Percentiles rank a stretch among this genome's conserved stretches.
Conservation (phyloP, 2,113 vertebrate species). For the Gymnocephalus cernua region DNA sequence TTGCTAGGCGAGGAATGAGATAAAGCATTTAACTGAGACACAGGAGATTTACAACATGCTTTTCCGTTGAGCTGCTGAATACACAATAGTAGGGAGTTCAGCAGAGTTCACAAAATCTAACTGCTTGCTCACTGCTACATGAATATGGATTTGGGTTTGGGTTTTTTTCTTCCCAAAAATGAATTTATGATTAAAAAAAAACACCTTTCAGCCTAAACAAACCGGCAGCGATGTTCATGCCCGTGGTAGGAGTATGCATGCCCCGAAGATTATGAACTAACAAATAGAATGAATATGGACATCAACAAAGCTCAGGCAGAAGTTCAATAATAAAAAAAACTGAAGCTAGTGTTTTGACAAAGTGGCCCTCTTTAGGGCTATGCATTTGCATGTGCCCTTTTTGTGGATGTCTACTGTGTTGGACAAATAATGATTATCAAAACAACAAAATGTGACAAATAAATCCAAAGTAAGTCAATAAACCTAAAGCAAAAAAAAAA, state of each 20-base stretch:
- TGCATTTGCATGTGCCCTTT: not conserved
- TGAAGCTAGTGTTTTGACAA: constrained; percentile 26
- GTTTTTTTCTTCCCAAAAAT: constrained; percentile 4
- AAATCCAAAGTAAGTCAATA: not conserved
- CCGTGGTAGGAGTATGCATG: constrained; percentile 14
- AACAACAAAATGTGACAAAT: constrained; percentile 8
- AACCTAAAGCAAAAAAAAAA: not conserved
- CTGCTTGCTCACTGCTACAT: constrained; percentile 52
- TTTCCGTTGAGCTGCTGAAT: constrained; percentile 68
- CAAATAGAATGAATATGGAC: too few species aligned
- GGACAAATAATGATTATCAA: constrained; percentile 9
- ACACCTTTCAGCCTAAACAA: constrained; percentile 70
- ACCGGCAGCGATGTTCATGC: constrained; percentile 32
- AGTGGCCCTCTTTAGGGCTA: constrained; percentile 10
- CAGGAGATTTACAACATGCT: constrained; percentile 68
- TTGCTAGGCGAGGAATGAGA: constrained; percentile 78
- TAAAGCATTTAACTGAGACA: constrained; percentile 75
- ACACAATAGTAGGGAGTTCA: constrained; percentile 70
- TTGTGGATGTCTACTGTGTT: constrained; percentile 1
- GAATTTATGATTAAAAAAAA: constrained; percentile 54
- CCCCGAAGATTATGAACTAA: constrained; percentile 43
- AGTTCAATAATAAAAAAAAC: constrained; percentile 29
- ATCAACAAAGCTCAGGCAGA: constrained; percentile 43
- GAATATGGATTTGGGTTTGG: constrained; percentile 63
- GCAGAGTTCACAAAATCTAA: constrained; percentile 70